Evolutionary conservation across 2,888 invertebrate genomes (phyloP).

Genomic region (Ephialtes manifestator): DNA sequence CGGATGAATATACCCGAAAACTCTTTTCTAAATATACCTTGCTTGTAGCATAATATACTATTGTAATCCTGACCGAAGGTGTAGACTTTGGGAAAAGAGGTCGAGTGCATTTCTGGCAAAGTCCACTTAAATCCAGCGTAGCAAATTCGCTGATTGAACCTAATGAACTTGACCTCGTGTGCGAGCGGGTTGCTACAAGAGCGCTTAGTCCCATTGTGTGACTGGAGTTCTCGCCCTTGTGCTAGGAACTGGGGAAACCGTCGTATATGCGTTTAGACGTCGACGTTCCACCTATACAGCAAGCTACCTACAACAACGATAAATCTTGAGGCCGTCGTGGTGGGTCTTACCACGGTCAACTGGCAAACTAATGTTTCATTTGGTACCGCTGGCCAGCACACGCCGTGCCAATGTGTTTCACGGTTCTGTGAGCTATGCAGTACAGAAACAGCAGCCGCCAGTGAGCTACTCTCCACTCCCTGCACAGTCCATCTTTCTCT

Average conservation of each 20-base stretch:
- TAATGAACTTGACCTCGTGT: slow-evolving; percentile 45
- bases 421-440: slow-evolving; percentile 60
- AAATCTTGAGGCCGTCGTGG: slow-evolving; percentile 77
- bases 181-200: slow-evolving; percentile 8
- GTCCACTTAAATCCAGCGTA: slow-evolving; percentile 15
- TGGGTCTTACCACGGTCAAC: slow-evolving; percentile 79
- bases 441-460: slow-evolving; percentile 39
- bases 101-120: no score
- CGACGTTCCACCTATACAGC: slow-evolving; percentile 17
- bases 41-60: no score
- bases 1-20: no score
- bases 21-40: no score
- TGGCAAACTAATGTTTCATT: slow-evolving; percentile 77
- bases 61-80: background rate
- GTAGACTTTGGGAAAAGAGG: background rate
- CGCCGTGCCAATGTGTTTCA: slow-evolving; percentile 68
- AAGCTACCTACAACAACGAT: slow-evolving; percentile 70
- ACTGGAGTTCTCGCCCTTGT: slow-evolving; percentile 7
- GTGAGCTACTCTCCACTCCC: slow-evolving; percentile 9
- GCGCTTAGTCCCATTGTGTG: slow-evolving; percentile 21
- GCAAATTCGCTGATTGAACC: slow-evolving; percentile 37
- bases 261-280: slow-evolving; percentile 18
- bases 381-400: slow-evolving; percentile 69
- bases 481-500: slow-evolving; percentile 51
- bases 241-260: background rate